Conservation (phyloP, 2,888 invertebrate genomes). For the Drosophila histrio region DNA sequence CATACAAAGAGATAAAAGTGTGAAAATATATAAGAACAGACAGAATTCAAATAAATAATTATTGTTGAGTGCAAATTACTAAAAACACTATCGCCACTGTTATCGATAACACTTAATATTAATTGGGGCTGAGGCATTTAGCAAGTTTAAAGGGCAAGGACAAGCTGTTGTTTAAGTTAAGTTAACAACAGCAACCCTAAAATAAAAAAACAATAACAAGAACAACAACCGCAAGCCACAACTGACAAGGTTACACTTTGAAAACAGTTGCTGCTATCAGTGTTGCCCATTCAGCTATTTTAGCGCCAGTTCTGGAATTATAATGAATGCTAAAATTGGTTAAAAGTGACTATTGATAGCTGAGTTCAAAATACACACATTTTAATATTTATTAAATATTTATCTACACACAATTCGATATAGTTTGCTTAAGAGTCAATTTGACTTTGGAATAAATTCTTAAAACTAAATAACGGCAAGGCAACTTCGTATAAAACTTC, state of each 20-base stretch:
- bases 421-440: too few species aligned
- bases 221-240: not conserved
- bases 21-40: not conserved
- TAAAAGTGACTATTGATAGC: too few species aligned
- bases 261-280: constrained; percentile 15
- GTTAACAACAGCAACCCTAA: not conserved
- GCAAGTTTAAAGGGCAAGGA: constrained; percentile 17
- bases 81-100: not conserved
- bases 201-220: not conserved
- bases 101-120: constrained; percentile 10
- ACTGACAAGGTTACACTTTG: constrained; percentile 28
- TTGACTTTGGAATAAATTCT: too few species aligned
- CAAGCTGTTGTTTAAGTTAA: not conserved
- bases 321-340: too few species aligned
- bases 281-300: too few species aligned
- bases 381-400: too few species aligned
- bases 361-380: too few species aligned
- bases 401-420: too few species aligned
- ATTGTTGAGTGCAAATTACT: constrained; percentile 5
- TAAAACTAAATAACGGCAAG: too few species aligned
- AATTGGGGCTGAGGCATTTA: not conserved
- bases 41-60: not conserved
- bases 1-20: constrained; percentile 1
- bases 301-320: too few species aligned
- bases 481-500: too few species aligned